These are phyloP conservation scores for Phalera bucephala DNA, from an alignment of 2,888 invertebrate species.

Conservation along the genomic window DNA sequence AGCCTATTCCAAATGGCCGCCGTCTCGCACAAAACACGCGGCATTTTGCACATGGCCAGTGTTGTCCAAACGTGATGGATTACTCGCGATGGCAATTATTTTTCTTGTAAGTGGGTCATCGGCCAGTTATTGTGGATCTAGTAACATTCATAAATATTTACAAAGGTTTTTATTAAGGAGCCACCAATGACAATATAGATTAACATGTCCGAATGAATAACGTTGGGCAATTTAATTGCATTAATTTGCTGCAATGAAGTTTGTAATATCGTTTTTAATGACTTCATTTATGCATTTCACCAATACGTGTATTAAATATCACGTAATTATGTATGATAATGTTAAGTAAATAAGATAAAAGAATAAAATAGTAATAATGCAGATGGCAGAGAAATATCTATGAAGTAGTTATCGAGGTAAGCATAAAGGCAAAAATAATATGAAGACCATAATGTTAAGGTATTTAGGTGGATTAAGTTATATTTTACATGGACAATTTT, in stretches of 20 bases:
- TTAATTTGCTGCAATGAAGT: neutral
- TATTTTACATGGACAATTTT: no score
- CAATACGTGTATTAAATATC: no score
- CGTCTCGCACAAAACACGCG: slow-evolving; percentile 22
- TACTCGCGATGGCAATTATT: slow-evolving; percentile 29
- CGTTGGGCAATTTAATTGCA: neutral
- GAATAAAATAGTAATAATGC: no score
- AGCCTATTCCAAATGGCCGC: slow-evolving; percentile 8
- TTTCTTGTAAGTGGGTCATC: slow-evolving; percentile 27
- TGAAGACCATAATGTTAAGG: no score
- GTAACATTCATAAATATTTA: slow-evolving; percentile 3
- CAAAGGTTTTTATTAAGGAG: neutral
- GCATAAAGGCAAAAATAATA: no score
- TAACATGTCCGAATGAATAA: neutral
- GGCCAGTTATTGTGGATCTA: slow-evolving; percentile 20
- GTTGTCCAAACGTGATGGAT: slow-evolving; percentile 35
- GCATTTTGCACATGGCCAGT: slow-evolving; percentile 45
- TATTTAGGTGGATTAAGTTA: no score
- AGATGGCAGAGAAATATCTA: no score
- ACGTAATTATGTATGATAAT: no score
- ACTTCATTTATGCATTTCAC: neutral
- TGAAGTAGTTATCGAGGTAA: no score
- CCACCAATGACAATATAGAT: neutral
- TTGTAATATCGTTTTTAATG: neutral
- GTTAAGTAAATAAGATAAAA: no score